phyloP scores from a whole-genome alignment of 2,797 vertebrate genomes.

The Ctenochaetus hawaiiensis region DNA sequence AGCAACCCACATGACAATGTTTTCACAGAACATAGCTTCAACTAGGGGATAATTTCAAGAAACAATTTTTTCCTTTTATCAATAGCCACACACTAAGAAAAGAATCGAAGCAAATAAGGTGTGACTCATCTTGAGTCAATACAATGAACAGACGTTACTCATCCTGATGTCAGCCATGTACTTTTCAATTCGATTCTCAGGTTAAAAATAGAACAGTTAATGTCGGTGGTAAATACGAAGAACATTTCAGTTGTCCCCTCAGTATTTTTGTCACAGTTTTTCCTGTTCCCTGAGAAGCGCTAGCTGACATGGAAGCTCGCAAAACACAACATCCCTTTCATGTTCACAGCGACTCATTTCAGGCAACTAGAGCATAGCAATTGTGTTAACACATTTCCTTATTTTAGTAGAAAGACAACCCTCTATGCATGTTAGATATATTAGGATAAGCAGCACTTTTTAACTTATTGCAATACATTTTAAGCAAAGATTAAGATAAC shows the following conservation, averaged over 20 bases:
- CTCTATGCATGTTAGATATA: background rate
- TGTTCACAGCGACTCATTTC: conserved; percentile 63
- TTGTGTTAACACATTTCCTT: conserved; percentile 44
- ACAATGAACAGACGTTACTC: conserved; percentile 77
- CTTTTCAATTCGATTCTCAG: conserved; percentile 63
- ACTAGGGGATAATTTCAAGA: conserved; percentile 28
- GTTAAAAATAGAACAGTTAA: conserved; percentile 74
- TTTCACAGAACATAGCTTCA: conserved; percentile 39
- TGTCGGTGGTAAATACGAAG: conserved; percentile 70
- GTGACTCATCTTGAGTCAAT: conserved; percentile 82
- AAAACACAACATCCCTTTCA: conserved; percentile 72
- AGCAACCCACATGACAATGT: conserved; percentile 19
- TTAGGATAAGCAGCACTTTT: conserved; percentile 23
- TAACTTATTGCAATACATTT: background rate
- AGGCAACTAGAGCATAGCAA: conserved; percentile 44
- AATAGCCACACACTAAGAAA: conserved; percentile 46
- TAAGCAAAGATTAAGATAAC: conserved; percentile 12
- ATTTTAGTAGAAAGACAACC: conserved; percentile 31
- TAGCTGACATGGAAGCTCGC: conserved; percentile 67
- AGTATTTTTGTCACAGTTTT: conserved; percentile 69
- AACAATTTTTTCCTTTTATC: conserved; percentile 47
- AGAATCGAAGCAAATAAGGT: conserved; percentile 55
- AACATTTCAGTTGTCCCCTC: conserved; percentile 67
- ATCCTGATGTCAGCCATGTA: conserved; percentile 75
- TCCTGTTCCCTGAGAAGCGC: conserved; percentile 76